Conservation (phyloP, 2,888 invertebrate genomes). For the Hemithea aestivaria region DNA sequence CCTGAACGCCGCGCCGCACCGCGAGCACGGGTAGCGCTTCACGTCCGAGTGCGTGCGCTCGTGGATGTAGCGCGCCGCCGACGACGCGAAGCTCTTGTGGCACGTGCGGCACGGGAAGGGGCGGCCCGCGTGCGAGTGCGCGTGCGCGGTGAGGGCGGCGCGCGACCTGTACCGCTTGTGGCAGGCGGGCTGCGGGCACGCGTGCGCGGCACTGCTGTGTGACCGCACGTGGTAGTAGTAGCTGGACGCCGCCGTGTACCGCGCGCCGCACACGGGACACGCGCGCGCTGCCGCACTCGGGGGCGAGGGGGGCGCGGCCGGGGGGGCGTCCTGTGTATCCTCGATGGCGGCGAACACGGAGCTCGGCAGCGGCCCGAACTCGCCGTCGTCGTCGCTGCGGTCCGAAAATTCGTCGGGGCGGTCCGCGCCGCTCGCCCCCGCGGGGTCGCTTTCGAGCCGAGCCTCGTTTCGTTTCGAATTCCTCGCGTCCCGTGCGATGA, state of each 20-base stretch:
- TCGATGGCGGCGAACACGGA: slow-evolving; percentile 57
- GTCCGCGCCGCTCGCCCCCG: not conserved
- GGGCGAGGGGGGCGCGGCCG: not conserved
- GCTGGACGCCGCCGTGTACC: slow-evolving; percentile 33
- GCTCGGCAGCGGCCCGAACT: slow-evolving; percentile 46
- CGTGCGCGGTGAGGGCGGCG: slow-evolving; percentile 59
- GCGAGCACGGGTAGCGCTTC: slow-evolving; percentile 64
- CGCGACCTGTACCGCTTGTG: slow-evolving; percentile 42
- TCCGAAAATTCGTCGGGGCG: slow-evolving; percentile 44
- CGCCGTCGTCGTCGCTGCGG: slow-evolving; percentile 44
- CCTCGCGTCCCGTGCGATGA: no score
- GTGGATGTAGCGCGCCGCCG: slow-evolving; percentile 8
- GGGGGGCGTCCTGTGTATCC: slow-evolving; percentile 37
- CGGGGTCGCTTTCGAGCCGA: slow-evolving; percentile 33
- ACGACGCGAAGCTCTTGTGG: not conserved
- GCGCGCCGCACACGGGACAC: slow-evolving; percentile 1
- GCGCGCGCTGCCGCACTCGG: not conserved
- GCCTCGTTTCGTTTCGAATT: no score
- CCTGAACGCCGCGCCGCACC: slow-evolving; percentile 70
- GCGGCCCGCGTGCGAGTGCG: slow-evolving; percentile 42
- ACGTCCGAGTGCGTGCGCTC: slow-evolving; percentile 41
- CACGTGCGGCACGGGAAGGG: slow-evolving; percentile 4
- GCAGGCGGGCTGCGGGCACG: slow-evolving; percentile 40
- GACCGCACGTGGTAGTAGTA: slow-evolving; percentile 3
- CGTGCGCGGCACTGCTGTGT: slow-evolving; percentile 55